Base-by-base conservation (phyloP, 2,797 vertebrate species). In the Periparus ater region DNA sequence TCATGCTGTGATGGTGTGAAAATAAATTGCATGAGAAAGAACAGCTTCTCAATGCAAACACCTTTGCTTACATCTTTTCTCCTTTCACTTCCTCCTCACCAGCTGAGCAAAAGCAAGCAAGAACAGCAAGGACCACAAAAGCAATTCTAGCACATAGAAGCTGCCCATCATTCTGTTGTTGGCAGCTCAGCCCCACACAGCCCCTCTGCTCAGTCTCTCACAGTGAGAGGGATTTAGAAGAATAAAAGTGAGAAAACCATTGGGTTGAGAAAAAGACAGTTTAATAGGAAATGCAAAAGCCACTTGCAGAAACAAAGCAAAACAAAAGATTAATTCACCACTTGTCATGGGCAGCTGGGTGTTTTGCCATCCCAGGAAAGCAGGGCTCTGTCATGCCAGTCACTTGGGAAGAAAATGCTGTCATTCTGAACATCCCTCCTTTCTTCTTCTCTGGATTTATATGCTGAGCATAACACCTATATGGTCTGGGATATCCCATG, bases 31-130 rank as follows among this genome's bases (percentile, higher is more conserved):
- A 42, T 60, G 71, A 91, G 74, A 87, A 93, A 81, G 38, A 77
- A 29, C 22, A 70, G 44, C 30, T 82, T 62, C 57, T 89, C 16
- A 9, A 17, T 72, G 55, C 48, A 82, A 89, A 81, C 27, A 38
- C 20, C 26, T 73, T 84, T 71, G 55, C 26, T 95, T 79, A 60
- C 40, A 22, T 61, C 75, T 67, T 89, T 50, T 86, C 55, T 89
- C 51, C 58, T 89, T 92, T 93, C 51, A 65, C 44, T 91, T 95
- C 79, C 57, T 89, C 78, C 44, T 79, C 44, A 63, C 61, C 85
- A 89, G 58, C 80, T 73, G 71, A 70, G 44, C 51, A 88, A 83
- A 77, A 65, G 44, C 76, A 76, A 75, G 71, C 57, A 60, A 68
- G 23, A 79, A 27, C 65, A 74, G 48, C 60, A 86, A 93, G 80